Evolutionary conservation across 2,797 vertebrate genomes (phyloP).

Genomic region (Synanceia verrucosa): DNA sequence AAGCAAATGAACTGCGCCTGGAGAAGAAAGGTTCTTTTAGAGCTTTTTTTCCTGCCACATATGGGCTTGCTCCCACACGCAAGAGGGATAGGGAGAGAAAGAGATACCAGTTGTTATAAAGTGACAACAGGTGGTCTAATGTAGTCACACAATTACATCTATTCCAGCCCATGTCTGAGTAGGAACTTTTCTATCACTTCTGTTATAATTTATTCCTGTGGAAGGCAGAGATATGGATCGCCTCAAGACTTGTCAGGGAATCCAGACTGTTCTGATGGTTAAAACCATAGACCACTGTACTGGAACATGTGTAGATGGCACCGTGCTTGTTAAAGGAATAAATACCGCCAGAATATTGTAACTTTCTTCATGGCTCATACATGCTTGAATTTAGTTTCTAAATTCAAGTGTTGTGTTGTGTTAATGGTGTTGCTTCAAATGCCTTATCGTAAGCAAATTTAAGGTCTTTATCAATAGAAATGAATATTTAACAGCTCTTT

Average conservation of each 20-base stretch:
- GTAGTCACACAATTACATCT: conserved; percentile 66
- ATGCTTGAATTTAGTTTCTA: conserved; percentile 13
- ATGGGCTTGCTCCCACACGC: conserved; percentile 78
- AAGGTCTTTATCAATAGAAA: conserved; percentile 63
- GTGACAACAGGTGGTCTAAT: conserved; percentile 72
- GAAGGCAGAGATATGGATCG: conserved; percentile 49
- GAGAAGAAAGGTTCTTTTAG: conserved; percentile 79
- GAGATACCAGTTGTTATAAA: conserved; percentile 54
- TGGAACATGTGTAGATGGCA: conserved; percentile 36
- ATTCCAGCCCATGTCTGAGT: conserved; percentile 56
- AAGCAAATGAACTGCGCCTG: conserved; percentile 75
- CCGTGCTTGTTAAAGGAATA: conserved; percentile 39
- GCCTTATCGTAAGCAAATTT: conserved; percentile 45
- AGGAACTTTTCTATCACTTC: conserved; percentile 67
- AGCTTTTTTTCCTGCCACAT: conserved; percentile 72
- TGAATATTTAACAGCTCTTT: conserved; percentile 75
- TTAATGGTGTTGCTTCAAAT: conserved; percentile 21
- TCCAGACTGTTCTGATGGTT: conserved; percentile 33
- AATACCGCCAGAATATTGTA: conserved; percentile 21
- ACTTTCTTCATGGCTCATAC: conserved; percentile 21
- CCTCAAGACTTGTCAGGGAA: conserved; percentile 53
- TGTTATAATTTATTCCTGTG: conserved; percentile 67
- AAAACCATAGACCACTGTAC: conserved; percentile 27
- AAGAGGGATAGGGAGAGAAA: conserved; percentile 38
- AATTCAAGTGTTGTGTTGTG: conserved; percentile 12